Conservation (phyloP, 2,113 vertebrate species). For the Tychaedon coryphoeus region DNA sequence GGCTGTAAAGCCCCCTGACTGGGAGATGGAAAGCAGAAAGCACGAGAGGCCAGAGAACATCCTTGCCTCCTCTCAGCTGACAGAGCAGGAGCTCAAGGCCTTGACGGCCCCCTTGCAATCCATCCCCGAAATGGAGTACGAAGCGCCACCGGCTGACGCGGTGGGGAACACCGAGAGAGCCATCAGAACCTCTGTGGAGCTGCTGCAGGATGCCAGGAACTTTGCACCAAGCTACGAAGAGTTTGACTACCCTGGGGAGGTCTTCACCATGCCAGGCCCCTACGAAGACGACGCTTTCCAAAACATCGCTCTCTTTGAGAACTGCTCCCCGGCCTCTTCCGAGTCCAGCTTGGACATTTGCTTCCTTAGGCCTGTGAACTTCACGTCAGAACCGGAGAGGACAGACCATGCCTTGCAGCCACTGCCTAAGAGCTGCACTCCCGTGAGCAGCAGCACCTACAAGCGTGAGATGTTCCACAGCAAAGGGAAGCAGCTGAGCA, state of each 20-base stretch:
- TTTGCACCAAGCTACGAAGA: constrained; percentile 78
- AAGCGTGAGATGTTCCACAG: constrained; percentile 80
- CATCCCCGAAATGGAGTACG: constrained; percentile 85
- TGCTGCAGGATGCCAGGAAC: constrained; percentile 69
- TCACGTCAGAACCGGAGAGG: constrained; percentile 78
- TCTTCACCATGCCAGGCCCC: constrained; percentile 76
- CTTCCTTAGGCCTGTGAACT: constrained; percentile 86
- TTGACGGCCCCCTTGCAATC: constrained; percentile 78
- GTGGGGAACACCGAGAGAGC: constrained; percentile 70
- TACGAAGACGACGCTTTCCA: constrained; percentile 82
- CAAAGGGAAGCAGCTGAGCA: constrained; percentile 93
- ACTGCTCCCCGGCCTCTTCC: constrained; percentile 86
- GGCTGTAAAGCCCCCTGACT: constrained; percentile 79
- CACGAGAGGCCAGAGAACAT: constrained; percentile 78
- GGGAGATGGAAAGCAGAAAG: constrained; percentile 80
- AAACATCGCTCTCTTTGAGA: constrained; percentile 81
- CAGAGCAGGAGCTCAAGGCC: constrained; percentile 79
- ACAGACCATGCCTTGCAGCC: constrained; percentile 77
- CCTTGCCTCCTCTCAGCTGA: constrained; percentile 73
- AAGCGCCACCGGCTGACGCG: constrained; percentile 57
- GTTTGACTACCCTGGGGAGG: constrained; percentile 78
- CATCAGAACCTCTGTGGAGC: constrained; percentile 74
- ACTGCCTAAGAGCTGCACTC: constrained; percentile 77
- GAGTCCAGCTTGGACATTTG: constrained; percentile 95
- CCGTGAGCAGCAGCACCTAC: constrained; percentile 74